Conservation (phyloP, 1,140 invertebrate genomes). For the Caenorhabditis inopinata region DNA sequence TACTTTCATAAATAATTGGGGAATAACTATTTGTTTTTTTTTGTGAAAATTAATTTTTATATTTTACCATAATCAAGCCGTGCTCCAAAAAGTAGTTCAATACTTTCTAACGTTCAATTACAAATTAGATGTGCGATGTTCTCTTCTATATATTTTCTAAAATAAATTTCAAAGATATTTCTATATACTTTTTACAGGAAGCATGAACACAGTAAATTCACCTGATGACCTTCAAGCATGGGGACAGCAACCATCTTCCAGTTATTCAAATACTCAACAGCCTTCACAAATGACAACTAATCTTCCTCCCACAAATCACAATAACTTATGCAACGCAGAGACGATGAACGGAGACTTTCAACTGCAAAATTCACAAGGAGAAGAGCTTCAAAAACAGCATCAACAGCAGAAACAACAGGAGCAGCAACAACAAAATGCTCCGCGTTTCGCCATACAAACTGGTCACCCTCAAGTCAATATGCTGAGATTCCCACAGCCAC, state of each 20-base stretch:
- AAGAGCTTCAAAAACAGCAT: not conserved
- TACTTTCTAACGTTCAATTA: too few species aligned
- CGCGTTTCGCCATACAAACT: not conserved
- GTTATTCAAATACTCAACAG: constrained; percentile 22
- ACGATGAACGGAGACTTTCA: not conserved
- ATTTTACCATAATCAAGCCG: too few species aligned
- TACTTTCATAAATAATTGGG: constrained; percentile 6
- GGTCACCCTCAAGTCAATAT: not conserved
- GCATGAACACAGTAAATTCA: not conserved
- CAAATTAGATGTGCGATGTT: too few species aligned
- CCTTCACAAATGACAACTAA: not conserved
- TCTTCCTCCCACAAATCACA: too few species aligned
- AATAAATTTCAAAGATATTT: too few species aligned
- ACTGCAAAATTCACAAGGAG: not conserved
- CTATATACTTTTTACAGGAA: not conserved
- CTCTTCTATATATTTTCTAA: too few species aligned
- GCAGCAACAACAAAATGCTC: not conserved
- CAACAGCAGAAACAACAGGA: not conserved
- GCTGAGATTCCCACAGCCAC: constrained; percentile 11
- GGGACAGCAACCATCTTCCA: constrained; percentile 21
- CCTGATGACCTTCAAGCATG: not conserved
- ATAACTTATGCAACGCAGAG: not conserved
- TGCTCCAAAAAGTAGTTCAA: too few species aligned
- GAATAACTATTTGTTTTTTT: not conserved
- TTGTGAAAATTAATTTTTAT: not conserved